phyloP scores from a whole-genome alignment of 2,797 vertebrate genomes.

The Pangasius djambal region DNA sequence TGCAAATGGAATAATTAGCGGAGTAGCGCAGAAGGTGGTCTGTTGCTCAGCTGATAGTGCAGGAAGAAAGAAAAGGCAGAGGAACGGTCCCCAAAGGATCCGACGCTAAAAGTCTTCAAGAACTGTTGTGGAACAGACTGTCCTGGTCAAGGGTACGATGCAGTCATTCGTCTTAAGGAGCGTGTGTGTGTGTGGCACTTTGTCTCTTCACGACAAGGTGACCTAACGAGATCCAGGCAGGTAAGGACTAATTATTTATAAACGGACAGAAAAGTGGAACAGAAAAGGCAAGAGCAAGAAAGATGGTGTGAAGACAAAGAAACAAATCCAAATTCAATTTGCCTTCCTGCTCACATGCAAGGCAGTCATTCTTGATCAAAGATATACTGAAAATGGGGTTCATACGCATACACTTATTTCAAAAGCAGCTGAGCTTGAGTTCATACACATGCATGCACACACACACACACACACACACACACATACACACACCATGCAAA shows the following conservation, averaged over 20 bases:
- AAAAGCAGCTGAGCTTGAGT: slow-evolving; percentile 17
- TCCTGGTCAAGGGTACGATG: slow-evolving; percentile 76
- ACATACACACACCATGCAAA: slow-evolving; percentile 72
- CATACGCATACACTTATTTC: slow-evolving; percentile 9
- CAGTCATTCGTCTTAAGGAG: slow-evolving; percentile 60
- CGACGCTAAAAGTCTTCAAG: slow-evolving; percentile 67
- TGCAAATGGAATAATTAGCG: slow-evolving; percentile 93
- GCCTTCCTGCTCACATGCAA: background rate
- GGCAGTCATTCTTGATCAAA: background rate
- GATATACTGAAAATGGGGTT: background rate
- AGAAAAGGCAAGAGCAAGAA: slow-evolving; percentile 18
- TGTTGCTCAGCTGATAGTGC: slow-evolving; percentile 84
- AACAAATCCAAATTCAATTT: background rate
- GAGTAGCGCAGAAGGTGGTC: slow-evolving; percentile 86
- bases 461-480: slow-evolving; percentile 14
- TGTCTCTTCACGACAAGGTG: slow-evolving; percentile 70
- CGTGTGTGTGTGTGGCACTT: slow-evolving; percentile 59
- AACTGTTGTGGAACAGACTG: slow-evolving; percentile 75
- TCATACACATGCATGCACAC: slow-evolving; percentile 4
- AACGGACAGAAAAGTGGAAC: slow-evolving; percentile 60
- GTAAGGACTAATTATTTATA: slow-evolving; percentile 74
- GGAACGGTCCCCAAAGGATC: slow-evolving; percentile 64
- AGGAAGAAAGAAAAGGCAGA: slow-evolving; percentile 60
- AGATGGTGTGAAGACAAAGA: background rate
- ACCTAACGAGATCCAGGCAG: slow-evolving; percentile 68